Evolutionary conservation across 2,888 invertebrate species (phyloP), one percentile per base, ranked within the genome.

Genomic region (Saturnia japonica): DNA sequence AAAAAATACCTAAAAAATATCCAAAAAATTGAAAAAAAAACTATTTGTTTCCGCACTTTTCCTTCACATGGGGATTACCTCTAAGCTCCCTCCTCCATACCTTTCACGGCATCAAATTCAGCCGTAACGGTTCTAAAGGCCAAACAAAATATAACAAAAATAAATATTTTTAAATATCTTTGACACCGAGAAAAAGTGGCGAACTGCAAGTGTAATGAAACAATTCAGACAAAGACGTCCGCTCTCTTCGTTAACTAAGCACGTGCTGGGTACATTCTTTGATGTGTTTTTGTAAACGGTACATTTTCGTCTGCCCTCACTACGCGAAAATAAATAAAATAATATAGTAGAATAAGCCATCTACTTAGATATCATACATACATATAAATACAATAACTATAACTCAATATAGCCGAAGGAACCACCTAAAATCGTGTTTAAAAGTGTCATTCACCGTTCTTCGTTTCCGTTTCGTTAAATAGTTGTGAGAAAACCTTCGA

Each of bases 401-500:
- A 64, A 64, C 40, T 64, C 19, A 40, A 3, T 34, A 14, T 9
- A 28, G 16, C 4, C 14, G 25, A 62, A 40, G 74, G 76, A 74
- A 72, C 76, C 78, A 78, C 72, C 77, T 77, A 78, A 34, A 42
- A 67, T 51, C 34, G 12, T 34, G 43, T 54, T 70, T 67, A 70
- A 67, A 54, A 70, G 67, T 70, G 70, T 67, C 70, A 40, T 51
- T 47, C 51, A 16, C 51, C 80, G 74, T 82, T 83, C 81, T 80
- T 75, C 16, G 64, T 82, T 82, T 79, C 81, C 77, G 82, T 80
- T 80, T 80, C 77, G 77, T 75, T 80, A 81, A 83, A 84, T 85
- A 85, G 85, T 85, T 85, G 81, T 80, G 82, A 78, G 80, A 80
- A 76, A 82, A 74, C 74, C 81, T 80, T 86, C 83, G 80, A 85